Conservation (phyloP, 2,888 invertebrate genomes). For the Drosophila rellima region DNA sequence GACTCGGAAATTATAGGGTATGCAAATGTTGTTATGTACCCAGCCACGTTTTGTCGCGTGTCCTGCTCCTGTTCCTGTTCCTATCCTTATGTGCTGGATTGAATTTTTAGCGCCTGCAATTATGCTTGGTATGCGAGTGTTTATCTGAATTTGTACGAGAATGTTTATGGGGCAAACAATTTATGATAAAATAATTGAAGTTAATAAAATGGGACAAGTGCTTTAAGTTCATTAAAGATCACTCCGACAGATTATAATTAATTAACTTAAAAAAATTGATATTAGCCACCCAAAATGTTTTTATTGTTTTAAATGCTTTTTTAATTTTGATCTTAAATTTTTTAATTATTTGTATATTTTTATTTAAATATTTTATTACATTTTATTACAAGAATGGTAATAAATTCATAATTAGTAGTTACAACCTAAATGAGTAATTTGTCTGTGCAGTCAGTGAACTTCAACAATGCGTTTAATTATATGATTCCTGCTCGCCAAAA, state of each 20-base stretch:
- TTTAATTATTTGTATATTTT: not conserved
- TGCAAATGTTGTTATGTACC: conserved; percentile 68
- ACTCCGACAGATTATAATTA: not conserved
- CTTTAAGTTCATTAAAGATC: conserved; percentile 15
- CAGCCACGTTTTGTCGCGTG: conserved; percentile 58
- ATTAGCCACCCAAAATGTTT: not conserved
- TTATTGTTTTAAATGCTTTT: not conserved
- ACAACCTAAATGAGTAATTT: too few relatives aligned
- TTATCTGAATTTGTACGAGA: conserved; percentile 27
- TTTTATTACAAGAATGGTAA: too few relatives aligned
- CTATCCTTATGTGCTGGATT: conserved; percentile 46
- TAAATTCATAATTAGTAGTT: too few relatives aligned
- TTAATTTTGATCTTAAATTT: too few relatives aligned
- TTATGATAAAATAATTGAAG: conserved; percentile 74
- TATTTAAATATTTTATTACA: not conserved
- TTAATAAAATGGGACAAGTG: conserved; percentile 55
- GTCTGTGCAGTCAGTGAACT: conserved; percentile 1
- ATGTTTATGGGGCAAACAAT: conserved; percentile 44
- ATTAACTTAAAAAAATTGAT: too few relatives aligned
- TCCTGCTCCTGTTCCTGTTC: conserved; percentile 33
- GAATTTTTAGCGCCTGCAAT: conserved; percentile 73
- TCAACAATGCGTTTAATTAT: not conserved
- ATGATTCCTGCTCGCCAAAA: not conserved
- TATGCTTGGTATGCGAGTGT: conserved; percentile 53
- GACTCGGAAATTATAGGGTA: conserved; percentile 72